Base-by-base conservation (phyloP, 2,113 vertebrate genomes). In the Sceloporus undulatus region DNA sequence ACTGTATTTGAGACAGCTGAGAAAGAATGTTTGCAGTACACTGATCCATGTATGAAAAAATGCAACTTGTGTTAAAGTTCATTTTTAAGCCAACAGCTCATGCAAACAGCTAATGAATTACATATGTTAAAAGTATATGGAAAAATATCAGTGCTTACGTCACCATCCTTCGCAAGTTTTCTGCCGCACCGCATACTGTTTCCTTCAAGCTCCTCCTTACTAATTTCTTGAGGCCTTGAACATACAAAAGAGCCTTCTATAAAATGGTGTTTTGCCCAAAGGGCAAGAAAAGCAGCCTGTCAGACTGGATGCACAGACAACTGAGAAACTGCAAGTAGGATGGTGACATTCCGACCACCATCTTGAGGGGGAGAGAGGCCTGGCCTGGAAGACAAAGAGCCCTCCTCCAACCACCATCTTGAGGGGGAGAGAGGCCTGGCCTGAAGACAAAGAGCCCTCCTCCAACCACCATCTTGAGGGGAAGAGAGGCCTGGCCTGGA, bases 101-200 rank as follows among this genome's bases (percentile, higher is more conserved):
- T 29, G 68, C 84, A 92, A 79, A 59, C 25, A 29, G 62, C 59
- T 1, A 40, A 66, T 75, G 23, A 70, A 7, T 82, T 3, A 10
- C 0, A 0, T 9, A 88, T 82, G 89, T 54, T 87, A 56, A 52
- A 87, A 86, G 76, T 65, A 8, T 14, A 68, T 34, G 62, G 10
- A 1, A 48, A 85, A 88, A 71, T 77, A 68, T 1, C 54, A 19
- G 4, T 78, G 98, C 99, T 98, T 96, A 99, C 99, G 90, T 99
- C 98, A 91, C 99, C 98, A 78, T 99, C 98, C 97, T 99, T 98
- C 34, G 97, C 97, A 84, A 99, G 97, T 74, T 98, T 99, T 85
- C 99, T 98, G 79, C 99, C 98, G 89, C 99, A 99, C 66, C 99
- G 96, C 98, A 99, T 99, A 89, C 98, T 99, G 95, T 96, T 98